These are phyloP conservation scores for Triplophysa bombifrons DNA, from an alignment of 2,797 vertebrate species.

Conservation along the genomic window DNA sequence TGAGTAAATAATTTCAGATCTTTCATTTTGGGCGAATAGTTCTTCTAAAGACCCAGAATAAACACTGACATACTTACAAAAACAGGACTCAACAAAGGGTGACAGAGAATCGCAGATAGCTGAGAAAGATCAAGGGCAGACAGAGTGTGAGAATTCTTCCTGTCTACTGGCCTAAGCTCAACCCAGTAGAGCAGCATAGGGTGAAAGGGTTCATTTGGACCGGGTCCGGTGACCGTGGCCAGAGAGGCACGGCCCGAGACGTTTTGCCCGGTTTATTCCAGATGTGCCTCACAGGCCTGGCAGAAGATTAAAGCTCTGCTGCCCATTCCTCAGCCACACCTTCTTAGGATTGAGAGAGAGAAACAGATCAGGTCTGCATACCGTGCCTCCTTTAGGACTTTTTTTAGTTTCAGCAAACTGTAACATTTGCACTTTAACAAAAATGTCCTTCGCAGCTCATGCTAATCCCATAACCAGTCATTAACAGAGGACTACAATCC, in stretches of 20 bases:
- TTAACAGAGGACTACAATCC: constrained; percentile 2
- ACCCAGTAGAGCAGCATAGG: constrained; percentile 18
- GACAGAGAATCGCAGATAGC: neutral
- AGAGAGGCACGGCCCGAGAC: constrained; percentile 31
- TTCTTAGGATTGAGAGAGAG: constrained; percentile 17
- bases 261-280: constrained; percentile 36
- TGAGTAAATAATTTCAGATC: neutral
- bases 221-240: constrained; percentile 31
- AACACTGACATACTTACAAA: neutral
- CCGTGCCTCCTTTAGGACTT: constrained; percentile 21
- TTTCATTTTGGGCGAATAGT: neutral
- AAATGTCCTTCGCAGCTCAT: constrained; percentile 15
- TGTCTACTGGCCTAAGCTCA: constrained; percentile 44
- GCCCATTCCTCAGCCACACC: constrained; percentile 38
- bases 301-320: constrained; percentile 33
- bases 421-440: neutral
- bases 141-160: constrained; percentile 45
- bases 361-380: constrained; percentile 37
- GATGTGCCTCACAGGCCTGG: constrained; percentile 42
- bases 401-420: constrained; percentile 14
- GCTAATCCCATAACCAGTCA: constrained; percentile 12
- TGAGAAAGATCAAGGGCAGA: constrained; percentile 23
- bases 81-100: neutral
- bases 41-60: neutral
- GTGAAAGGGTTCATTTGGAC: constrained; percentile 56